A percentile compares a stretch with the other conserved stretches of the same genome.
Conservation (phyloP, 1,140 invertebrate species). For the Chironomus tepperi region DNA sequence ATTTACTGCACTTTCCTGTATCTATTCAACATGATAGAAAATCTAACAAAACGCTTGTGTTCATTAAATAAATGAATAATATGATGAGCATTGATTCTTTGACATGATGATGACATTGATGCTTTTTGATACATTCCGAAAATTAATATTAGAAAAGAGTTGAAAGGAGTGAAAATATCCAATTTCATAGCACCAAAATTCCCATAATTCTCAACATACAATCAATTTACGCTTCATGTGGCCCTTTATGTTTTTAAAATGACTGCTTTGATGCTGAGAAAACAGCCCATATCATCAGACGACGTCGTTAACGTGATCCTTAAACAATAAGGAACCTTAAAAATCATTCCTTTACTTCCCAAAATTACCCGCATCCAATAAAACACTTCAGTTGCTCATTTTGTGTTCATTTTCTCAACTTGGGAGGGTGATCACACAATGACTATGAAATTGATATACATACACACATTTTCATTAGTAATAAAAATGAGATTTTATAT, state of each 20-base stretch:
- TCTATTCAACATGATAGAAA: too few relatives aligned
- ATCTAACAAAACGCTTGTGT: too few relatives aligned
- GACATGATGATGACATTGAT: slow-evolving; percentile 12
- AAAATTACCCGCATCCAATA: slow-evolving; percentile 15
- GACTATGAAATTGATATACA: slow-evolving; percentile 20
- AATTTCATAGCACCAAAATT: background rate
- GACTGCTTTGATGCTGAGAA: too few relatives aligned
- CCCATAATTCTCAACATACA: background rate
- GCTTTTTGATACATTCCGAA: background rate
- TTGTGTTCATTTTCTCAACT: background rate
- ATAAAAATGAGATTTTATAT: slow-evolving; percentile 13
- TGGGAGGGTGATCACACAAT: slow-evolving; percentile 13
- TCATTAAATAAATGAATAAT: background rate
- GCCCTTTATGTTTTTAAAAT: too few relatives aligned
- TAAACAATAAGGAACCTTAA: too few relatives aligned
- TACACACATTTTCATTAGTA: slow-evolving; percentile 1
- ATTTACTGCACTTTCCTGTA: background rate
- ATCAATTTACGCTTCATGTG: background rate
- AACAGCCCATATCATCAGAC: too few relatives aligned
- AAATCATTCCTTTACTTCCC: too few relatives aligned
- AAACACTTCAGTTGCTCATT: background rate
- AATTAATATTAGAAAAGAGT: too few relatives aligned
- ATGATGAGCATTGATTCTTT: slow-evolving; percentile 8
- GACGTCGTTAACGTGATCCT: too few relatives aligned
- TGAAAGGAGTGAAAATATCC: background rate